Evolutionary conservation across 2,888 invertebrate species (phyloP).

Genomic region (Lithophane socia): DNA sequence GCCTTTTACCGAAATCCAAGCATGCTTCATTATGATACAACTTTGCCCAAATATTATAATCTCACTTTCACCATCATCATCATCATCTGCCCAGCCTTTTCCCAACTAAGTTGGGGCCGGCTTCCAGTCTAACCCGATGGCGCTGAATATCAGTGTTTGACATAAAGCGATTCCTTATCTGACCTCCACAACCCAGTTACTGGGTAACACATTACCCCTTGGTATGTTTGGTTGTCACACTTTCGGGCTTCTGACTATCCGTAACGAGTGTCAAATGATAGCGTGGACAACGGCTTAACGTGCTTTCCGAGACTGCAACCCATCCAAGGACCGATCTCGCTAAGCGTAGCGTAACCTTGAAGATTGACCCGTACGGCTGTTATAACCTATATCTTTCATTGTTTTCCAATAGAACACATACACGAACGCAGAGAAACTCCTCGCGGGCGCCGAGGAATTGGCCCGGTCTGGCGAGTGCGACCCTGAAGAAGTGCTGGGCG

Average conservation of each 20-base stretch:
- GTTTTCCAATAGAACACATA: slow-evolving; percentile 95
- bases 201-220: not conserved
- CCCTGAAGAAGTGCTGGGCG: slow-evolving; percentile 98
- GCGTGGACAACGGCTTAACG: no score
- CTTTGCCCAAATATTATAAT: not conserved
- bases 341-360: no score
- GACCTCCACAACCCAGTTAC: not conserved
- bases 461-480: slow-evolving; percentile 99
- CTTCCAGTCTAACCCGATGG: not conserved
- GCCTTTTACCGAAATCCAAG: not conserved
- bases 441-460: slow-evolving; percentile 98
- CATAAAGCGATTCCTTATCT: not conserved
- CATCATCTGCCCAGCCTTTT: not conserved
- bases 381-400: not conserved
- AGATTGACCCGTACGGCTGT: not conserved
- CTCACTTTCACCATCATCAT: no score
- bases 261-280: not conserved
- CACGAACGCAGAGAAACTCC: slow-evolving; percentile 98
- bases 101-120: no score
- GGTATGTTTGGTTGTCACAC: not conserved
- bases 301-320: no score
- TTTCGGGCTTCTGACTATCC: not conserved
- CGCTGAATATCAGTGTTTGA: not conserved
- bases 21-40: not conserved
- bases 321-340: not conserved